Percentiles rank a stretch among this genome's conserved stretches.
These are phyloP conservation scores for Pterois miles DNA, from an alignment of 2,797 vertebrate species.

Conservation along the genomic window DNA sequence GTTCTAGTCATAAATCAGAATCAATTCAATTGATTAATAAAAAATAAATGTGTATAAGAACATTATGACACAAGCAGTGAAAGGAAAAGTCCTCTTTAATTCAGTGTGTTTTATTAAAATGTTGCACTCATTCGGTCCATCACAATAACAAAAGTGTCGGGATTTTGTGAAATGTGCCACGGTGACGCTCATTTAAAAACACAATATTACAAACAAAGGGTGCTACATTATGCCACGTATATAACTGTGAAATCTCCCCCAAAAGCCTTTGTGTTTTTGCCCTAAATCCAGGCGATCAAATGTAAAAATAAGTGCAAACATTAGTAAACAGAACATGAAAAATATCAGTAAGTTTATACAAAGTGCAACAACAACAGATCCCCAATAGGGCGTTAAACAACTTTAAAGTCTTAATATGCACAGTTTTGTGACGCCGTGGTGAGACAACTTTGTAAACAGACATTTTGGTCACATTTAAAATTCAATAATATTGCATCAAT, in stretches of 20 bases:
- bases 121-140: constrained; percentile 38
- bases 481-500: constrained; percentile 51
- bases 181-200: constrained; percentile 20
- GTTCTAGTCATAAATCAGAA: too few species aligned
- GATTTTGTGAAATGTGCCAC: constrained; percentile 32
- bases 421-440: constrained; percentile 25
- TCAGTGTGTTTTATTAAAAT: constrained; percentile 63
- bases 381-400: background rate
- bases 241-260: constrained; percentile 15
- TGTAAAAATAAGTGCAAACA: constrained; percentile 59
- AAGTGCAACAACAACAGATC: constrained; percentile 63
- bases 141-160: constrained; percentile 58
- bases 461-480: constrained; percentile 61
- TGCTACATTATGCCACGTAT: constrained; percentile 52
- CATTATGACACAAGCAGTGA: too few species aligned
- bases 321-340: constrained; percentile 42
- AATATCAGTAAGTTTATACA: constrained; percentile 42
- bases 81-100: background rate
- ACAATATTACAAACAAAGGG: constrained; percentile 39
- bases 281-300: constrained; percentile 15
- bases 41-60: too few species aligned
- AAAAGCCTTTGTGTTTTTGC: background rate
- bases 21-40: too few species aligned
- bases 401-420: constrained; percentile 43
- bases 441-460: constrained; percentile 55